Base-by-base conservation (phyloP, 1,140 invertebrate genomes). In the Marisa cornuarietis region DNA sequence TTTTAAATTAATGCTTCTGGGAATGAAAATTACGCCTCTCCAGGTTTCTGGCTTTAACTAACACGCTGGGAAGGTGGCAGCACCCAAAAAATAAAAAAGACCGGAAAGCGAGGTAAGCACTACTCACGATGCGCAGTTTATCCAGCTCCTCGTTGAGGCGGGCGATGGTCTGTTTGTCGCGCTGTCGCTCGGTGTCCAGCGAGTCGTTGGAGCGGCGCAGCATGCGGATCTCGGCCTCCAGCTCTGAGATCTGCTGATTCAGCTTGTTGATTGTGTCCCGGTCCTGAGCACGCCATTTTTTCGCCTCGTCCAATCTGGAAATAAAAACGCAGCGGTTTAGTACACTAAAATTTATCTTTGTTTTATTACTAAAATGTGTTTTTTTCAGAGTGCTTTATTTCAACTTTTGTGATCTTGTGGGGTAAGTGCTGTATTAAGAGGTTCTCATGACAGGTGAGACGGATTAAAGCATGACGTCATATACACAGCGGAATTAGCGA, bases 141-240 rank as follows among this genome's bases (percentile, higher is more conserved):
- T 91, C 89, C 51, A 92, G 85, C 75, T 92, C 92, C 49, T 90
- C 89, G 79, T 91, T 90, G n/a, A 92, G 85, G 73, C 88, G 83
- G 62, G 87, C 85, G 76, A 92, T 92, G 78, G 91, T 91, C 24
- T 82, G 84, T 81, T 88, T 91, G 78, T 92, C 89, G 51, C 92
- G 83, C 76, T 87, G 88, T 81, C 91, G 87, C 81, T 92, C 92
- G 22, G 92, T 92, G 77, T 92, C 92, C 76, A 93, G 82, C 75
- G 90, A 90, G 78, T 91, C 91, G 79, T 92, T 89, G 51, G 91
- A 88, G 20, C 92, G 85, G 52, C 92, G 86, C 49, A 93, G 86
- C 88, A 93, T 89, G 83, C 91, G 91, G 69, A 93, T 86, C 83
- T 93, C 92, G 52, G 88, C 89, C 81, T 93, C 92, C 72, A 91